Conservation (phyloP, 2,113 vertebrate genomes). For the Tichodroma muraria region DNA sequence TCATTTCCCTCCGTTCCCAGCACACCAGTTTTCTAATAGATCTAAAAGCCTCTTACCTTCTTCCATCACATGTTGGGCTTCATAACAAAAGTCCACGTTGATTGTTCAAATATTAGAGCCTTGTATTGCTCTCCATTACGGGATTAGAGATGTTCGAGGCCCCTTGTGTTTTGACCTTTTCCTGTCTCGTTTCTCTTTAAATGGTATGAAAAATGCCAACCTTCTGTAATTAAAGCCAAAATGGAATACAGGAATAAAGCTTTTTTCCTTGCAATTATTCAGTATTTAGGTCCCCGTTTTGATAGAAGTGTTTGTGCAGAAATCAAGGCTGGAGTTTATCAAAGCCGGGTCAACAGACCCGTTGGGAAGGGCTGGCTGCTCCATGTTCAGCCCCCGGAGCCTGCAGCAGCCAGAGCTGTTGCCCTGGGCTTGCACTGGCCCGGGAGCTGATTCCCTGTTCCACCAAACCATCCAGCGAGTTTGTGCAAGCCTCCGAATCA, state of each 20-base stretch:
- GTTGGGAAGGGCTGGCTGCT: not conserved
- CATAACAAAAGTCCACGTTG: constrained; percentile 50
- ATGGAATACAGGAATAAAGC: not conserved
- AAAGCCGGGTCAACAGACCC: not conserved
- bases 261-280: not conserved
- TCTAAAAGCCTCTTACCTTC: constrained; percentile 69
- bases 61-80: constrained; percentile 54
- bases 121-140: constrained; percentile 32
- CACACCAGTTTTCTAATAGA: constrained; percentile 74
- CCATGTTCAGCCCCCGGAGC: accelerated
- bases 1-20: constrained; percentile 82
- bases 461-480: accelerated
- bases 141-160: constrained; percentile 33
- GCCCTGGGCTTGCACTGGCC: not conserved
- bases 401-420: not conserved
- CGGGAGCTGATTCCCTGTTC: not conserved
- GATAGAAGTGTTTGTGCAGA: not conserved
- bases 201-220: constrained; percentile 34
- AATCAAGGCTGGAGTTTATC: not conserved
- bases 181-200: constrained; percentile 37
- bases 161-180: constrained; percentile 55
- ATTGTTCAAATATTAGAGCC: constrained; percentile 41
- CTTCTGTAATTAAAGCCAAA: constrained; percentile 57
- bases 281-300: not conserved
- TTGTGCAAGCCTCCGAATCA: not conserved